These are phyloP conservation scores for Tadarida brasiliensis DNA, from an alignment of 2,797 vertebrate species.

Conservation along the genomic window DNA sequence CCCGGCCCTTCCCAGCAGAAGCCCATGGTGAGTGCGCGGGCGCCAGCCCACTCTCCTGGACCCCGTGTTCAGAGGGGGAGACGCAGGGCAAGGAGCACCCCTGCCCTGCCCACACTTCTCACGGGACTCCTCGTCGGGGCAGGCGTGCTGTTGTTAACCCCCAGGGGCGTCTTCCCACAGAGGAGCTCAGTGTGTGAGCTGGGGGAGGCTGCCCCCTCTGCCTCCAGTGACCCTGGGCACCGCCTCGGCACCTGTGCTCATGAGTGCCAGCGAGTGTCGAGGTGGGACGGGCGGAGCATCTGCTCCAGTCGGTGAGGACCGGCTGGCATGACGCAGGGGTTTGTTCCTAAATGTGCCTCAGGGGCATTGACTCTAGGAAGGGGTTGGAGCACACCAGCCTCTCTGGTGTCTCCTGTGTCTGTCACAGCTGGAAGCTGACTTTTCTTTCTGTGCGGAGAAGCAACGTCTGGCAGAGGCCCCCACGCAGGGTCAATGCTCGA, in stretches of 20 bases:
- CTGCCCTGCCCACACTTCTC: neutral
- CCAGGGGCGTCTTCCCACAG: neutral
- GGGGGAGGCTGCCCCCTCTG: neutral
- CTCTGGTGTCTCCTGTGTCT: neutral
- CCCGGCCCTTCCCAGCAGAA: conserved; percentile 98
- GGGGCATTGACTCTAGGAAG: rapidly evolving
- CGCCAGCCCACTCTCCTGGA: neutral
- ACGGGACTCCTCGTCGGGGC: neutral
- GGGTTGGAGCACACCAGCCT: too few relatives aligned
- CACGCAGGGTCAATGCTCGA: neutral
- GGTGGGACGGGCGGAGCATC: rapidly evolving
- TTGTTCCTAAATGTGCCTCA: neutral
- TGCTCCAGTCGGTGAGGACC: too few relatives aligned
- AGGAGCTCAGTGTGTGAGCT: too few relatives aligned
- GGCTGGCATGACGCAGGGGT: rapidly evolving
- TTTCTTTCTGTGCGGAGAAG: neutral
- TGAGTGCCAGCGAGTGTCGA: rapidly evolving
- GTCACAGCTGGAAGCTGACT: neutral
- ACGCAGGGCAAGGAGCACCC: rapidly evolving
- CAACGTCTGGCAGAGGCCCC: neutral
- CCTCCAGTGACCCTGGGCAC: neutral
- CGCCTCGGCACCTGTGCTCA: rapidly evolving
- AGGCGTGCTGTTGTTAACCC: neutral
- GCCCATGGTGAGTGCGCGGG: conserved; percentile 93
- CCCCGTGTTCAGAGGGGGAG: neutral